Conservation (phyloP, 2,888 invertebrate genomes). For the Macaria liturata region DNA sequence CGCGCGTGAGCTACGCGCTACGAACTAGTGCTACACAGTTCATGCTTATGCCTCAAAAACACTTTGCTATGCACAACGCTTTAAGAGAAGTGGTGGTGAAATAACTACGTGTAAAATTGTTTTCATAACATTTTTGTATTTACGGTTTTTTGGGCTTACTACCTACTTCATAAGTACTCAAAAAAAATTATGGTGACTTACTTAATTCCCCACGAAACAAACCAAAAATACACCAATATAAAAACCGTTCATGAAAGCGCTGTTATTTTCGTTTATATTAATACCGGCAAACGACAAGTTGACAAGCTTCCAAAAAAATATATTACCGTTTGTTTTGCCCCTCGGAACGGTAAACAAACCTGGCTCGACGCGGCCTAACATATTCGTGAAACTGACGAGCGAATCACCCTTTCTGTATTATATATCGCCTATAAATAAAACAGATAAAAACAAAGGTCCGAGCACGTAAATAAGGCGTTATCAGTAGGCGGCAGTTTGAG, state of each 20-base stretch:
- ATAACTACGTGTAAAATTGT: no score
- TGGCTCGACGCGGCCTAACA: constrained; percentile 38
- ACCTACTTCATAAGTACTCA: no score
- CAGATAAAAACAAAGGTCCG: constrained; percentile 52
- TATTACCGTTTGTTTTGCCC: constrained; percentile 44
- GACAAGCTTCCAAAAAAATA: constrained; percentile 56
- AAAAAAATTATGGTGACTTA: no score
- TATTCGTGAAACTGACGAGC: constrained; percentile 44
- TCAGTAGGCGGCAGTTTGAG: constrained; percentile 41
- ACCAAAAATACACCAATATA: no score
- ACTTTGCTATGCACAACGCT: no score
- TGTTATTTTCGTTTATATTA: constrained; percentile 48
- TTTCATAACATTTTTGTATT: no score
- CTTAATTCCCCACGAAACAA: no score
- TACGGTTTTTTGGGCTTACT: no score
- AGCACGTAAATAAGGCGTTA: constrained; percentile 65
- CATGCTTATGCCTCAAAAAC: no score
- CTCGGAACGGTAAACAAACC: constrained; percentile 44
- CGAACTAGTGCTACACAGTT: no score
- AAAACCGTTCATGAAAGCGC: constrained; percentile 28
- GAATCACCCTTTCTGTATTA: constrained; percentile 47
- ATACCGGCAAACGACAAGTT: constrained; percentile 56
- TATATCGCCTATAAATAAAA: constrained; percentile 48
- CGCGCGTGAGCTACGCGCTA: no score
- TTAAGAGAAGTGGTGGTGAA: no score